phyloP scores from a whole-genome alignment of 2,797 vertebrate species.

The Cossypha caffra region DNA sequence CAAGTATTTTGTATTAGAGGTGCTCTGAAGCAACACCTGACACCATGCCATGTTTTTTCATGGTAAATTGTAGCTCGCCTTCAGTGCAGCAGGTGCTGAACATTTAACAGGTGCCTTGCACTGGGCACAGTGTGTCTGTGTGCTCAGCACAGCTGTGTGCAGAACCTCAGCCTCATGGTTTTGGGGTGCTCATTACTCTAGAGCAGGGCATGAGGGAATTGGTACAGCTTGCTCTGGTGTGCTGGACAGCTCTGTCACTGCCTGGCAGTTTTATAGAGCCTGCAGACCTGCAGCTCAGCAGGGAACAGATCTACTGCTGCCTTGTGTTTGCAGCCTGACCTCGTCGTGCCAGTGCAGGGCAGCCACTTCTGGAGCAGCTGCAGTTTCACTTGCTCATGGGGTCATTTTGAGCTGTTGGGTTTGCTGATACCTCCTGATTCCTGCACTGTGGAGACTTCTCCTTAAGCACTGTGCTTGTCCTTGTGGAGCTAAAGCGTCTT shows the following conservation, averaged over 20 bases:
- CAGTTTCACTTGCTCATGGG: neutral
- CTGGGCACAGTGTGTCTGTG: fast-evolving
- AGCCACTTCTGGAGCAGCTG: neutral
- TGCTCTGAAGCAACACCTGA: neutral
- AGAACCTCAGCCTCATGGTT: neutral
- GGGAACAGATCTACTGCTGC: fast-evolving
- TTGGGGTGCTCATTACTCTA: neutral
- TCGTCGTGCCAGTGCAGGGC: fast-evolving
- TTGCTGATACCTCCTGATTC: neutral
- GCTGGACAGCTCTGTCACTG: conserved; percentile 9
- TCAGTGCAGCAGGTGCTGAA: neutral
- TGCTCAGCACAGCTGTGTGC: neutral
- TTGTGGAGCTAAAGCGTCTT: neutral
- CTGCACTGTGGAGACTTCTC: fast-evolving
- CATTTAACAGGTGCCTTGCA: neutral
- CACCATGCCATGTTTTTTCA: neutral
- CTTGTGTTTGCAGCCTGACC: neutral
- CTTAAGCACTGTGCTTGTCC: fast-evolving
- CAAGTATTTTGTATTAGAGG: neutral
- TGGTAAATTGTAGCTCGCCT: neutral
- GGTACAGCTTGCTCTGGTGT: fast-evolving
- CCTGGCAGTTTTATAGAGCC: neutral
- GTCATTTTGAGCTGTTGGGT: neutral
- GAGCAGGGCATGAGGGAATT: neutral
- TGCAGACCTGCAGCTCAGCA: neutral